Base-by-base conservation (phyloP, 1,140 invertebrate genomes). In the Colletes gigas region DNA sequence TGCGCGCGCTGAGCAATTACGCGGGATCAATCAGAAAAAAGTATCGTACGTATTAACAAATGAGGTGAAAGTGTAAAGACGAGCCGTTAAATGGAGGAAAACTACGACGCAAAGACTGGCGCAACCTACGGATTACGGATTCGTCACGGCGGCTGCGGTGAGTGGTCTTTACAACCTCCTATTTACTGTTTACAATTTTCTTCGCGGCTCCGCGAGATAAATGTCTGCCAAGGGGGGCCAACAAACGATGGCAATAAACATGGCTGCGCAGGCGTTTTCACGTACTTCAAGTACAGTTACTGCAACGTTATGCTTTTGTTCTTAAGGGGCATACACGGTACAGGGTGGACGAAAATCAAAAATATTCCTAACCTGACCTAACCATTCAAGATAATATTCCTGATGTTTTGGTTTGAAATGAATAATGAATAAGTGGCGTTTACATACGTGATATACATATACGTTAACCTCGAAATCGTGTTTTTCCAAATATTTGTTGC, bases 161-260 rank as follows among this genome's bases (percentile, higher is more conserved):
- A 86, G 63, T 60, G 59, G 39, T 66, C 50, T 78, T 85, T 73
- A 74, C 73, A 74, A 47, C 65, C 73, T 68, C 15, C 75, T 74
- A 68, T 82, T 84, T 82, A 85, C 78, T 72, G 83, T 86, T 85
- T 71, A 86, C 79, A 81, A 84, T 85, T 84, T 85, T 74, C 83
- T 73, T 57, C 50, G 21, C 70, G 21, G 30, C 52, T 52, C 52
- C 9, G 41, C 65, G 52, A 69, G 83, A 74, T 86, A 84, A 86
- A 69, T 69, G 75, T n/a, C 44, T 66, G 81, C 73, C 68, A 12
- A 12, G 50, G 50, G 69, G 65, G 69, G 50, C 41, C 62, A 73
- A 68, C 60, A 76, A 81, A 84, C 69, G 21, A 41, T 81, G 70
- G 66, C 60, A 57, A 80, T 83, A 85, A 86, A 86, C 71, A 79